A percentile compares a stretch with the other conserved stretches of the same genome.
phyloP scores from a whole-genome alignment of 2,888 invertebrate genomes.

The Glomeris marginata region DNA sequence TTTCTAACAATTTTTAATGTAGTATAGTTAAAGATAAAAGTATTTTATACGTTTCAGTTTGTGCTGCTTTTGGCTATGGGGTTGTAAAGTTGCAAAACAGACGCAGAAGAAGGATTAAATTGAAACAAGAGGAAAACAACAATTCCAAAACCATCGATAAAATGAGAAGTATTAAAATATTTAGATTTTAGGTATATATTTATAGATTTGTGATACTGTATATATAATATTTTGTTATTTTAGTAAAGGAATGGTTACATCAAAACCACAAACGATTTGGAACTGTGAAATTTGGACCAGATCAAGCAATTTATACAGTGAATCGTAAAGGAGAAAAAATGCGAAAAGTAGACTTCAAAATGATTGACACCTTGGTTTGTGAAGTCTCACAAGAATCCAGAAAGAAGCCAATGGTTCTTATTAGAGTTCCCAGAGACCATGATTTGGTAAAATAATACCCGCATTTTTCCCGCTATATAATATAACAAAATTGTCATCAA shows the following conservation, averaged over 20 bases:
- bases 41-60: slow-evolving; percentile 35
- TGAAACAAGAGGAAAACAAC: slow-evolving; percentile 59
- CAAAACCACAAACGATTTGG: slow-evolving; percentile 78
- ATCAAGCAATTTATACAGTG: slow-evolving; percentile 67
- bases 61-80: slow-evolving; percentile 81
- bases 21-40: background rate
- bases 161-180: slow-evolving; percentile 38
- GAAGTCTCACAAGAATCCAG: slow-evolving; percentile 65
- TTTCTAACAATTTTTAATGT: background rate
- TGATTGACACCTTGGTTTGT: slow-evolving; percentile 61
- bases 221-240: slow-evolving; percentile 2
- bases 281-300: slow-evolving; percentile 78
- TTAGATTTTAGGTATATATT: slow-evolving; percentile 8
- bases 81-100: slow-evolving; percentile 83
- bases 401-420: slow-evolving; percentile 52
- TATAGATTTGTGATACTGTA: background rate
- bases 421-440: slow-evolving; percentile 69
- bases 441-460: slow-evolving; percentile 45
- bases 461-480: background rate
- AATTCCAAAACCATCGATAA: slow-evolving; percentile 58
- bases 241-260: slow-evolving; percentile 86
- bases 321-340: slow-evolving; percentile 84
- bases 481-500: background rate
- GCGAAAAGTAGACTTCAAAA: slow-evolving; percentile 60
- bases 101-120: slow-evolving; percentile 58